A percentile compares a stretch with the other conserved stretches of the same genome.
These are phyloP conservation scores for Varanus komodoensis DNA, from an alignment of 2,113 vertebrate species.

Conservation along the genomic window DNA sequence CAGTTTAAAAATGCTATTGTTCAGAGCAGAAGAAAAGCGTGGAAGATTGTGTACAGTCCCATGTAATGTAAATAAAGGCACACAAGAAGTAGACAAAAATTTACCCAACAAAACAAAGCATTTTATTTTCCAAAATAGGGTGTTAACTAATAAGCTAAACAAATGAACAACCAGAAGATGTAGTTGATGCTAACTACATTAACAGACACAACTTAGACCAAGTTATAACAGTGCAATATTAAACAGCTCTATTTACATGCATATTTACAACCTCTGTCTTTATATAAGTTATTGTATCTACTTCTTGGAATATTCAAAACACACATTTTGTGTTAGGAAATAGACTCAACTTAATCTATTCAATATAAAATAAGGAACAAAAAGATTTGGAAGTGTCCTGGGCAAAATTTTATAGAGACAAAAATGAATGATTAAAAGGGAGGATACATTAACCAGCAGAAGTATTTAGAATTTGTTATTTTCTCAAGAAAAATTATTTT, in stretches of 20 bases:
- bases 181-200: constrained; percentile 69
- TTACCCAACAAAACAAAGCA: constrained; percentile 72
- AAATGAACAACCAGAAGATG: constrained; percentile 74
- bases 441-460: constrained; percentile 50
- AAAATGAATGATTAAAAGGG: constrained; percentile 63
- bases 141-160: constrained; percentile 73
- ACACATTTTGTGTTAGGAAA: constrained; percentile 59
- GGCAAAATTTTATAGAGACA: constrained; percentile 25
- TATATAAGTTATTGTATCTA: constrained; percentile 56
- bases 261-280: constrained; percentile 76
- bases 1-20: background rate
- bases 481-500: constrained; percentile 66
- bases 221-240: constrained; percentile 76
- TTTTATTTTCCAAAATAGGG: constrained; percentile 78
- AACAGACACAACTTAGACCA: constrained; percentile 75
- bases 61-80: constrained; percentile 16
- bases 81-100: constrained; percentile 37
- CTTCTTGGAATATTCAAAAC: constrained; percentile 64
- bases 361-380: constrained; percentile 46
- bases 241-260: constrained; percentile 83
- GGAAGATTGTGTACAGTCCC: background rate
- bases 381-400: background rate
- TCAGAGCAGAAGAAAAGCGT: background rate
- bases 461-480: constrained; percentile 58
- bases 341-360: constrained; percentile 64